Evolutionary conservation across 2,113 vertebrate genomes (phyloP).

Genomic region (Carollia perspicillata): DNA sequence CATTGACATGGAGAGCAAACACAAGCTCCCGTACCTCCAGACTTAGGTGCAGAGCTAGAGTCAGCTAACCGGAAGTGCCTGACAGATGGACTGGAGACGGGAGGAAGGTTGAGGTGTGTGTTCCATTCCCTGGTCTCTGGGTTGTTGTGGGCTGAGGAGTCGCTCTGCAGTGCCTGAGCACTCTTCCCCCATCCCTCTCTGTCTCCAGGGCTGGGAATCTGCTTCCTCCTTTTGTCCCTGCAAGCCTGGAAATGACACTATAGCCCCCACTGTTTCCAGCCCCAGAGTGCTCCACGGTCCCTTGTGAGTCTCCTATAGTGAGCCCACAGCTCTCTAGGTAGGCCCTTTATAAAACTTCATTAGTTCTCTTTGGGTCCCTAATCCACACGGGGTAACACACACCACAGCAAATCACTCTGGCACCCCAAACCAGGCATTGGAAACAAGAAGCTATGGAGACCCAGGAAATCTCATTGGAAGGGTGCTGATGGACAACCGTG

Average conservation of each 20-base stretch:
- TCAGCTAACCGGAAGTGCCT: not conserved
- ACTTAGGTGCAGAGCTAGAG: not conserved
- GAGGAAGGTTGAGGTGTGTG: fast-evolving
- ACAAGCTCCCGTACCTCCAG: not conserved
- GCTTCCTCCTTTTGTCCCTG: not conserved
- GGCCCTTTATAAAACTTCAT: not conserved
- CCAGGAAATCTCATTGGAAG: not conserved
- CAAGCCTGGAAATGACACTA: not conserved
- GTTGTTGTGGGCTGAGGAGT: fast-evolving
- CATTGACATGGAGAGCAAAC: not conserved
- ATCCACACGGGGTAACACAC: fast-evolving
- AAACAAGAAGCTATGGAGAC: not conserved
- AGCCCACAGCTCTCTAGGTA: fast-evolving
- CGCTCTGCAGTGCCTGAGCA: not conserved
- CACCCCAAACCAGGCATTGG: not conserved
- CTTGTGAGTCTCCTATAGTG: not conserved
- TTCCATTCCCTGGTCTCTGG: not conserved
- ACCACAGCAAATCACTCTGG: not conserved
- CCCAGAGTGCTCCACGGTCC: fast-evolving
- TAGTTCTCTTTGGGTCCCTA: not conserved
- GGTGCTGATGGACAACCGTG: not conserved
- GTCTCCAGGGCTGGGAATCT: not conserved
- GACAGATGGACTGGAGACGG: not conserved
- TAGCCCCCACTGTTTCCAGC: no score
- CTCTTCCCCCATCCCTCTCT: fast-evolving